Evolutionary conservation across 1,140 invertebrate species (phyloP).

Genomic region (Chironomus striatipennis): DNA sequence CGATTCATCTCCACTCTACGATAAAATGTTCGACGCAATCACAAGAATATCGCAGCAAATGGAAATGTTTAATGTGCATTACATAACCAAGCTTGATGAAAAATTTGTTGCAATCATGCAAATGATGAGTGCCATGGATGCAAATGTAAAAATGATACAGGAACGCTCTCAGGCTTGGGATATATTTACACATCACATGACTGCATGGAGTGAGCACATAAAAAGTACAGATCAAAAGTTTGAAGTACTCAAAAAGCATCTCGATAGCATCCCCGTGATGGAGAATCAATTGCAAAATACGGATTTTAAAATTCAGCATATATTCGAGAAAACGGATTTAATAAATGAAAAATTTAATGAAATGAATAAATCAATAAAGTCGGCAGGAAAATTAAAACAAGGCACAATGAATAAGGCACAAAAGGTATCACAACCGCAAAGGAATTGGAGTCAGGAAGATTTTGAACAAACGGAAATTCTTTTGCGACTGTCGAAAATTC

Average conservation of each 20-base stretch:
- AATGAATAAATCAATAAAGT: neutral
- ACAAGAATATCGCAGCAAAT: constrained; percentile 32
- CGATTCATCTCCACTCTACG: neutral
- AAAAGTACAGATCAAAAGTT: constrained; percentile 30
- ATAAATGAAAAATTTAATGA: constrained; percentile 23
- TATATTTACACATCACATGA: constrained; percentile 29
- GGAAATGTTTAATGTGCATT: constrained; percentile 39
- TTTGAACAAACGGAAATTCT: constrained; percentile 17
- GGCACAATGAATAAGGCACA: neutral
- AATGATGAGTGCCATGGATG: constrained; percentile 37
- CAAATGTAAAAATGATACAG: constrained; percentile 35
- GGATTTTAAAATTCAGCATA: constrained; percentile 31
- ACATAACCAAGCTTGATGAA: constrained; percentile 37
- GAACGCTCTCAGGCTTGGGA: constrained; percentile 29
- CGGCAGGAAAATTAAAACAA: neutral
- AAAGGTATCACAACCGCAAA: neutral
- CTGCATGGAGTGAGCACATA: constrained; percentile 29
- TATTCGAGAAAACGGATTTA: constrained; percentile 30
- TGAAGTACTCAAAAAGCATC: constrained; percentile 28
- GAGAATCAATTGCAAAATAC: constrained; percentile 28
- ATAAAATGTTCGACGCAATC: neutral
- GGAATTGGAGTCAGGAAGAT: neutral
- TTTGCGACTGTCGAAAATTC: neutral
- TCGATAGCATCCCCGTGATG: constrained; percentile 28
- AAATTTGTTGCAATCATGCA: constrained; percentile 34